These are phyloP conservation scores for Hiodon tergisus DNA, from an alignment of 2,113 vertebrate genomes.

Conservation along the genomic window DNA sequence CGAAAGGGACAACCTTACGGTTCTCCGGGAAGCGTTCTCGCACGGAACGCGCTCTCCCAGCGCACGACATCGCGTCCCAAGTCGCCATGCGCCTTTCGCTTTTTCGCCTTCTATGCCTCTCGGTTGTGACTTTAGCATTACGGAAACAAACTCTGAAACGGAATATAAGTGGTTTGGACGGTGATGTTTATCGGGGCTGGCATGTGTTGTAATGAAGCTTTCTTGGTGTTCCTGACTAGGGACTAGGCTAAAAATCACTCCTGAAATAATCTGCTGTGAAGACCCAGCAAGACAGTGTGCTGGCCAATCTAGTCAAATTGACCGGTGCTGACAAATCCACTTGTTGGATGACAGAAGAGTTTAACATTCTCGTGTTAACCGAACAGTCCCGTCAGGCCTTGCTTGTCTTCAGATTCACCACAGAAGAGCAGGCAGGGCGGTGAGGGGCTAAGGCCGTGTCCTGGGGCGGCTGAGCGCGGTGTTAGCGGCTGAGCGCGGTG, in stretches of 20 bases:
- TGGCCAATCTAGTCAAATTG: background rate
- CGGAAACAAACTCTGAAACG: background rate
- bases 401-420: background rate
- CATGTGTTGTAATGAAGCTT: background rate
- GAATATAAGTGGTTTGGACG: constrained; percentile 4
- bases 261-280: background rate
- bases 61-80: constrained; percentile 9
- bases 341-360: no score
- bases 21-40: constrained; percentile 49
- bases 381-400: background rate
- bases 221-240: background rate
- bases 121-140: constrained; percentile 4
- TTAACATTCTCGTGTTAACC: no score
- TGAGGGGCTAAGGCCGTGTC: no score
- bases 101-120: background rate
- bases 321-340: no score
- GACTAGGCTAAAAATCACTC: background rate
- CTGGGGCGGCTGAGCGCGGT: no score
- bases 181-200: constrained; percentile 10
- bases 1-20: constrained; percentile 59
- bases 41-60: constrained; percentile 36
- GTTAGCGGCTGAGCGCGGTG: no score
- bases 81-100: background rate
- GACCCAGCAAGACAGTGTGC: background rate
- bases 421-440: no score